Base-by-base conservation (phyloP, 2,113 vertebrate genomes). In the Isichthys henryi region DNA sequence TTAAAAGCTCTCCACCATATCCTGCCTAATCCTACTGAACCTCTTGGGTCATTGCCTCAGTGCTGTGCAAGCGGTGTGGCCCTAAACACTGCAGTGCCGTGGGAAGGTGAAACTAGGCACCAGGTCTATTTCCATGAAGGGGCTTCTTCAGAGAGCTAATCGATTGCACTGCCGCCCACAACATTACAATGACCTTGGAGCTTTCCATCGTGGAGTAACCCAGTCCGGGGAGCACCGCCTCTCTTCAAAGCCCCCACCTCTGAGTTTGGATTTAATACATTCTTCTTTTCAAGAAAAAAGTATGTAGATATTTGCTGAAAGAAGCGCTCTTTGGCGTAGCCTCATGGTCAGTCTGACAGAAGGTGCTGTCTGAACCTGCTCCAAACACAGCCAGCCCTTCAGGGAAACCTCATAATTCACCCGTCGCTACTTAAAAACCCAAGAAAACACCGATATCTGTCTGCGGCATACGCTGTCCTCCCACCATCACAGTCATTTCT, bases 181-280 rank as follows among this genome's bases (percentile, higher is more conserved):
- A 56, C 90, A 27, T 52, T n/a, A 39, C 3, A n/a, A 21, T 0
- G 1, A 90, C 74, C 70, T 90, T 86, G 77, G 35, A 50, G 35
- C 5, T 3, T 5, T 21, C 45, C 77, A 87, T 89, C 85, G 48
- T 90, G 58, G 53, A 90, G 19, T 89, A 58, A 91, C 90, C 88
- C n/a, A 0, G 80, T 86, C 8, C 6, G 31, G 13, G 39, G 50
- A 52, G 80, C 50, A 85, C 49, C 74, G 19, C 21, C 39, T 39
- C 50, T 31, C 74, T 19, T 82, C 58, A 80, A 43, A 56, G 83
- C 11, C 7, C 88, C 21, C 77, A 84, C 23, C 35, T 23, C 31
- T 58, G 74, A 5, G 23, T 5, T 39, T 46, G 21, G 39, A 23
- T 23, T 74, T 35, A 21, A 45, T n/a, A 39, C 48, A 2, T 70